Conservation (phyloP, 2,797 vertebrate genomes). For the Sternotherus odoratus region DNA sequence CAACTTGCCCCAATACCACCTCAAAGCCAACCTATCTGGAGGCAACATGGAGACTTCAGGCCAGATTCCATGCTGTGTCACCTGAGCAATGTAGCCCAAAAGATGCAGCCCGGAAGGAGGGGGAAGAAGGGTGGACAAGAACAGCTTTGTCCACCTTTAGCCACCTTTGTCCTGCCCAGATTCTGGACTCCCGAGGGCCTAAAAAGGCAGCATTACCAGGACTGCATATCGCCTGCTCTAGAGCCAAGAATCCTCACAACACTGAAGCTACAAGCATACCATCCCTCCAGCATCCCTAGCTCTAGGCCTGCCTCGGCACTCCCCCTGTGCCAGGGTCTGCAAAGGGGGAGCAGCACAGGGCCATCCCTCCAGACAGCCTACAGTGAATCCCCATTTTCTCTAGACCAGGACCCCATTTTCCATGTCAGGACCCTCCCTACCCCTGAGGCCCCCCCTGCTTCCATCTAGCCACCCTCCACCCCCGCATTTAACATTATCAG, state of each 20-base stretch:
- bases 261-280: too few species aligned
- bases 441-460: too few species aligned
- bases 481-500: not conserved
- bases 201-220: not conserved
- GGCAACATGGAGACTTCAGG: not conserved
- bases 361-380: not conserved
- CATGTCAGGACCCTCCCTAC: too few species aligned
- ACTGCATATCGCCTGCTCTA: not conserved
- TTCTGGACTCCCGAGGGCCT: not conserved
- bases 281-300: not conserved
- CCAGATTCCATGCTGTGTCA: not conserved
- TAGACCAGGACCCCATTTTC: not conserved
- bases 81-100: not conserved
- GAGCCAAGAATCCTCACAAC: not conserved
- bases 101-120: not conserved
- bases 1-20: not conserved
- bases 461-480: not conserved
- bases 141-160: not conserved
- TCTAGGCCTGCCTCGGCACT: not conserved
- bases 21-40: fast-evolving
- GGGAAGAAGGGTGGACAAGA: not conserved
- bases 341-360: not conserved
- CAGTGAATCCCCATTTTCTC: not conserved
- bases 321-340: not conserved
- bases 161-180: not conserved